Evolutionary conservation across 2,113 vertebrate genomes (phyloP), one percentile per base, ranked within the genome.

Genomic region (Spilogale gracilis): DNA sequence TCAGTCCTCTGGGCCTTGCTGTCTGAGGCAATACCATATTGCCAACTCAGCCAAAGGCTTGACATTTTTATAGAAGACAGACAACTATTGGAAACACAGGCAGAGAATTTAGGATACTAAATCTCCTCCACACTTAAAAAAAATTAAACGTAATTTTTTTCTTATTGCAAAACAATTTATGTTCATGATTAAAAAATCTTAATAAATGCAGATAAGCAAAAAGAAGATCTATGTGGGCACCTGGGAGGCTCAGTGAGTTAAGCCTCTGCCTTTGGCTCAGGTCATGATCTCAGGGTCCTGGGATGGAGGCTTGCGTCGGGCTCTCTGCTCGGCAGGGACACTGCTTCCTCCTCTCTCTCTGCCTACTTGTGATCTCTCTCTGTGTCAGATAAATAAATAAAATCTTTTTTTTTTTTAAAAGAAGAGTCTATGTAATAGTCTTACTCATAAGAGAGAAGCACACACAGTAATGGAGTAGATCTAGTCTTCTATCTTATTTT

Each of bases 41-140:
- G 65, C 60, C 32, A 85, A 73, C 65, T 91, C 48, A 91, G 85
- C 27, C 56, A 69, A 50, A 3, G 27, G 56, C 48, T 95, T 89
- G 85, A 54, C 38, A 60, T 92, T 91, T 93, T 96, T 89, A 74
- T 12, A 94, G 92, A 83, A 89, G 81, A 96, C 65, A 89, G 88
- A 89, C 61, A 90, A 74, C 87, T 82, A 81, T 27, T 92, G 63
- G 73, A 89, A 74, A 52, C 61, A 80, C 1, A 80, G 69, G 92
- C 23, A 79, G 69, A 92, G 16, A 38, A 10, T 93, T 96, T 69
- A 84, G 71, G 12, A 67, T 96, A 91, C 56, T 95, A 92, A 80
- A 58, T 20, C 6, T 76, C 63, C 20, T 74, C 16, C 63, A 78
- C 60, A 54, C 30, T 21, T 65, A 48, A 67, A 78, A 87, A 92